Conservation (phyloP, 1,140 invertebrate species). For the Trichonephila clavata region DNA sequence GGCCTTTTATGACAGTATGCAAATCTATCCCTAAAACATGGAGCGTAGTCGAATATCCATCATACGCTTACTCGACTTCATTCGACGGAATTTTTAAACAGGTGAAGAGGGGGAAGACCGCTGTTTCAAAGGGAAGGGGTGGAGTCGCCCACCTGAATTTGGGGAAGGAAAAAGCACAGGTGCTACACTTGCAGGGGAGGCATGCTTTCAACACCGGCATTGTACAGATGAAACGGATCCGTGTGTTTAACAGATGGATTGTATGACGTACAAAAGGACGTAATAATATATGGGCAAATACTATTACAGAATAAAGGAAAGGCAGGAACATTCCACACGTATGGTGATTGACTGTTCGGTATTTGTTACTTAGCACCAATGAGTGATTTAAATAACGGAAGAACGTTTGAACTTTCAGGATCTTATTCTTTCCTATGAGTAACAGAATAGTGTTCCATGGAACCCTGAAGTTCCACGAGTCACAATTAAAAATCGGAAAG, state of each 20-base stretch:
- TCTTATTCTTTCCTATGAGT: too few species aligned
- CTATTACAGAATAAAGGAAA: too few species aligned
- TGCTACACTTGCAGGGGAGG: constrained; percentile 1
- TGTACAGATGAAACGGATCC: background rate
- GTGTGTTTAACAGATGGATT: background rate
- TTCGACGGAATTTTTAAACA: constrained; percentile 25
- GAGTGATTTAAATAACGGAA: too few species aligned
- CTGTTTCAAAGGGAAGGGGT: background rate
- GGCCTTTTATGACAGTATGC: constrained; percentile 70
- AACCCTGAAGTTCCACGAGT: too few species aligned
- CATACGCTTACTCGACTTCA: constrained; percentile 32
- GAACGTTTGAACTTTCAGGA: too few species aligned
- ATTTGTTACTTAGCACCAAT: background rate
- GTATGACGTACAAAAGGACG: too few species aligned
- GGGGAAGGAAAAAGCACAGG: background rate
- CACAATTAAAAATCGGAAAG: too few species aligned
- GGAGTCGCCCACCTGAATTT: constrained; percentile 20
- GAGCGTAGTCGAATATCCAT: constrained; percentile 55
- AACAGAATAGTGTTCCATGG: too few species aligned
- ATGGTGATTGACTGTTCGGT: background rate
- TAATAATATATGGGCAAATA: too few species aligned
- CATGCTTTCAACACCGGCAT: background rate
- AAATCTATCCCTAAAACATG: constrained; percentile 44
- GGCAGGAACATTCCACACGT: background rate
- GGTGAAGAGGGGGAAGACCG: constrained; percentile 19